Evolutionary conservation across 2,888 invertebrate genomes (phyloP), one percentile per base, ranked within the genome.

Genomic region (Meliscaeva auricollis): DNA sequence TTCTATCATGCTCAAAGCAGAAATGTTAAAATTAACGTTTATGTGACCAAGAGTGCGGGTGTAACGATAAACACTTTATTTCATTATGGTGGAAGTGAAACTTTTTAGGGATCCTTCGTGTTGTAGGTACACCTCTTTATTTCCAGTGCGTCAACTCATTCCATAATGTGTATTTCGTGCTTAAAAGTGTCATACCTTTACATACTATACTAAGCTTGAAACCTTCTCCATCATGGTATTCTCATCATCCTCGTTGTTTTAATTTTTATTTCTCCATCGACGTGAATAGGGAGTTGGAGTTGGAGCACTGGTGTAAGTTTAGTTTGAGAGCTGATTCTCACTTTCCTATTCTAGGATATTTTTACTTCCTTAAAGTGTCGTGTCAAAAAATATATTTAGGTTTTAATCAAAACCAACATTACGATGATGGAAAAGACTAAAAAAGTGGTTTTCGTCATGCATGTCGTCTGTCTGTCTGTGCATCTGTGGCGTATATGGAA

Each of bases 301-400:
- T n/a, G n/a, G 69, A 20, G n/a, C n/a, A n/a, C n/a, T 72, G 72
- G 85, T 77, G 85, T 85, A 73, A 85, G 81, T 85, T 85, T 85
- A 81, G 81, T 85, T 85, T 81, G 81, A 77, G 77, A 85, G 81
- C 81, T 85, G 73, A n/a, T n/a, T n/a, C n/a, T n/a, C n/a, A n/a
- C n/a, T n/a, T n/a, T n/a, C n/a, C n/a, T n/a, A n/a, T n/a, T n/a
- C n/a, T n/a, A n/a, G n/a, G n/a, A n/a, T n/a, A n/a, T n/a, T n/a
- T n/a, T n/a, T n/a, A n/a, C n/a, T n/a, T n/a, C n/a, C n/a, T n/a
- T n/a, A n/a, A n/a, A n/a, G n/a, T n/a, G n/a, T n/a, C n/a, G n/a
- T n/a, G n/a, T n/a, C n/a, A n/a, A n/a, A n/a, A n/a, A n/a, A n/a
- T n/a, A n/a, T n/a, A n/a, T n/a, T n/a, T n/a, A n/a, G n/a, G n/a